These are phyloP conservation scores for Terebella lapidaria DNA, from an alignment of 2,888 invertebrate genomes.

Conservation along the genomic window DNA sequence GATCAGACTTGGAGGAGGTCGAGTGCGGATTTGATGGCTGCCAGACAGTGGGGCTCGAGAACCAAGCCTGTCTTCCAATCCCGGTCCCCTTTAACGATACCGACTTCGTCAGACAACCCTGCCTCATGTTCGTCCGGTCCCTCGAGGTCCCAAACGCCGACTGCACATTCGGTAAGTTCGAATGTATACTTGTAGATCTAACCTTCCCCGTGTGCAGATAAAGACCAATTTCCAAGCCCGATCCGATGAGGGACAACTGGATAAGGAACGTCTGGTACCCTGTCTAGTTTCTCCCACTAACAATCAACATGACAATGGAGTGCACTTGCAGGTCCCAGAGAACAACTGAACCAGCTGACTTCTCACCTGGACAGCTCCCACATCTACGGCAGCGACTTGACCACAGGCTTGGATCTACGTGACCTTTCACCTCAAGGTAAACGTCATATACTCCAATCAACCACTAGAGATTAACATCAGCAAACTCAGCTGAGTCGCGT, in stretches of 20 bases:
- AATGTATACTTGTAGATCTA: too few relatives aligned
- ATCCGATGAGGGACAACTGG: too few relatives aligned
- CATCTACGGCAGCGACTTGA: constrained; percentile 41
- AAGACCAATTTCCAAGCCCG: too few relatives aligned
- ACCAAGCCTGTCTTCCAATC: constrained; percentile 24
- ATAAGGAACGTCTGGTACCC: too few relatives aligned
- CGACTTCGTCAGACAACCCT: constrained; percentile 11
- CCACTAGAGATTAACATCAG: too few relatives aligned
- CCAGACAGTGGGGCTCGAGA: constrained; percentile 21
- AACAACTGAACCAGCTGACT: constrained; percentile 76
- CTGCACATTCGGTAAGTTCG: constrained; percentile 17
- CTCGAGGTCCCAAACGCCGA: constrained; percentile 19
- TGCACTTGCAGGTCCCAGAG: constrained; percentile 60
- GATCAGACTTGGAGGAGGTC: constrained; percentile 21
- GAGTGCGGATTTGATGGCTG: constrained; percentile 24
- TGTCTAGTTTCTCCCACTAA: too few relatives aligned
- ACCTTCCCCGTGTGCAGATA: too few relatives aligned
- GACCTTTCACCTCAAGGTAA: too few relatives aligned
- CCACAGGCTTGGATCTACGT: constrained; percentile 29
- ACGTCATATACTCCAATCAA: too few relatives aligned
- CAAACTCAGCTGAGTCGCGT: too few relatives aligned
- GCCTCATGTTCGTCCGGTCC: constrained; percentile 26
- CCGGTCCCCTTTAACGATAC: constrained; percentile 20
- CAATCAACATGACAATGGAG: too few relatives aligned
- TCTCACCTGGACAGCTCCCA: constrained; percentile 77